phyloP scores from a whole-genome alignment of 2,888 invertebrate species.

The Periphyllus acericola region DNA sequence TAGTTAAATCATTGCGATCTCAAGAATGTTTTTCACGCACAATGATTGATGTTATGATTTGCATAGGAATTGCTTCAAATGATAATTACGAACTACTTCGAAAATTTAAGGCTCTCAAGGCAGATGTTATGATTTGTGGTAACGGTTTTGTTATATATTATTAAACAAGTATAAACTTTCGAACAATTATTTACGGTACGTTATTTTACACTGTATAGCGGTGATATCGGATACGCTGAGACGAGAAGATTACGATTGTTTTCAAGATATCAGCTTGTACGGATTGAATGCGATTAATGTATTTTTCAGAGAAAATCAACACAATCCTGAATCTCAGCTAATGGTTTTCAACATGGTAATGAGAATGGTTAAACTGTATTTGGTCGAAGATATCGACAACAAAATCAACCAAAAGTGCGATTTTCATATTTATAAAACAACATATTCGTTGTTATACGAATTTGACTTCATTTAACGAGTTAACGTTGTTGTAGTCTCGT shows the following conservation, averaged over 20 bases:
- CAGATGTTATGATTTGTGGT: constrained; percentile 36
- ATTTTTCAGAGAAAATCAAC: constrained; percentile 28
- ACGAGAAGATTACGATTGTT: neutral
- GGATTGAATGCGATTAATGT: constrained; percentile 36
- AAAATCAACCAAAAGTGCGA: constrained; percentile 33
- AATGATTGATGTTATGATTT: constrained; percentile 10
- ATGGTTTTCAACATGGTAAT: constrained; percentile 33
- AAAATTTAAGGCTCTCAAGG: constrained; percentile 6
- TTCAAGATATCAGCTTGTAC: neutral
- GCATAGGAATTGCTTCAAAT: constrained; percentile 43
- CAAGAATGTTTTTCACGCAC: constrained; percentile 8
- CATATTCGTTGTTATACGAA: neutral
- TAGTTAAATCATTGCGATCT: constrained; percentile 14
- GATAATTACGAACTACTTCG: constrained; percentile 10
- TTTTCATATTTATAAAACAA: neutral
- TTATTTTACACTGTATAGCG: neutral
- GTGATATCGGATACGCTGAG: constrained; percentile 19
- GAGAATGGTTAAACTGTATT: constrained; percentile 15
- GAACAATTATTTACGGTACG: neutral
- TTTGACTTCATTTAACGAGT: neutral
- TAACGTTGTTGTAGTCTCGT: neutral
- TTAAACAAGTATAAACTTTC: neutral
- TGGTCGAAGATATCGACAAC: neutral
- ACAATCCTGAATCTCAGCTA: constrained; percentile 8
- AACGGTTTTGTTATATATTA: neutral